A percentile compares a stretch with the other conserved stretches of the same genome.
phyloP scores from a whole-genome alignment of 2,888 invertebrate genomes.

The Ganaspis brasiliensis region DNA sequence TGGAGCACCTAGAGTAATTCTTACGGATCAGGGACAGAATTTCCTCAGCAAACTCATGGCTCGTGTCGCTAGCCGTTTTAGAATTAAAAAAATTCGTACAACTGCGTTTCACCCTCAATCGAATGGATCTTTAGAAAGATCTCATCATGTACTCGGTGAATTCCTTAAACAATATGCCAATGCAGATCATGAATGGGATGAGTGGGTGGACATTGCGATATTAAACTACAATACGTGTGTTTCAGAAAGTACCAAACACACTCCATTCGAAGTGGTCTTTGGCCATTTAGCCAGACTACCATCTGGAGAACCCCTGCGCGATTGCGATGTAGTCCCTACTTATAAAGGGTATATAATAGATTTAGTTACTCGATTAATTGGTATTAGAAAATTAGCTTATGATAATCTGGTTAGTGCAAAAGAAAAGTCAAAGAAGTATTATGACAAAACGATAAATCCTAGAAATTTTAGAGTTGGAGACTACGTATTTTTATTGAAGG shows the following conservation, averaged over 20 bases:
- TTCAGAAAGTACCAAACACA: slow-evolving; percentile 52
- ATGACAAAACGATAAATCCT: slow-evolving; percentile 52
- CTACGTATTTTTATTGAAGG: slow-evolving; percentile 50
- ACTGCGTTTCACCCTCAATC: slow-evolving; percentile 47
- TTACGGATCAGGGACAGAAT: slow-evolving; percentile 45
- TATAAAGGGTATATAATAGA: slow-evolving; percentile 46
- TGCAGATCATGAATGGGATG: slow-evolving; percentile 55
- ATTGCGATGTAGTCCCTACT: not conserved
- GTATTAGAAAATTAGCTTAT: slow-evolving; percentile 35
- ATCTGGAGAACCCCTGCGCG: not conserved
- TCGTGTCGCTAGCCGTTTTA: slow-evolving; percentile 9
- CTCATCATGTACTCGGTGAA: slow-evolving; percentile 46
- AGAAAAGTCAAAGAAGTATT: slow-evolving; percentile 51
- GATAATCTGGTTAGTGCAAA: slow-evolving; percentile 52
- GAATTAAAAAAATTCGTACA: slow-evolving; percentile 43
- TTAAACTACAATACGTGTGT: slow-evolving; percentile 54
- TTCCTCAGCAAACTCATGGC: slow-evolving; percentile 31
- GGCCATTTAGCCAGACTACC: slow-evolving; percentile 48
- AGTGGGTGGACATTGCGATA: slow-evolving; percentile 57
- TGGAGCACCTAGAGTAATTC: slow-evolving; percentile 53
- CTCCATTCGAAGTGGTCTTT: slow-evolving; percentile 55
- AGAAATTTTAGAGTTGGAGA: slow-evolving; percentile 49
- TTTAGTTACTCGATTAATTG: slow-evolving; percentile 41
- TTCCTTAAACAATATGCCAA: slow-evolving; percentile 50
- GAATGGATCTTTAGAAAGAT: slow-evolving; percentile 52